Base-by-base conservation (phyloP, 2,797 vertebrate genomes). In the Crax fasciolata region DNA sequence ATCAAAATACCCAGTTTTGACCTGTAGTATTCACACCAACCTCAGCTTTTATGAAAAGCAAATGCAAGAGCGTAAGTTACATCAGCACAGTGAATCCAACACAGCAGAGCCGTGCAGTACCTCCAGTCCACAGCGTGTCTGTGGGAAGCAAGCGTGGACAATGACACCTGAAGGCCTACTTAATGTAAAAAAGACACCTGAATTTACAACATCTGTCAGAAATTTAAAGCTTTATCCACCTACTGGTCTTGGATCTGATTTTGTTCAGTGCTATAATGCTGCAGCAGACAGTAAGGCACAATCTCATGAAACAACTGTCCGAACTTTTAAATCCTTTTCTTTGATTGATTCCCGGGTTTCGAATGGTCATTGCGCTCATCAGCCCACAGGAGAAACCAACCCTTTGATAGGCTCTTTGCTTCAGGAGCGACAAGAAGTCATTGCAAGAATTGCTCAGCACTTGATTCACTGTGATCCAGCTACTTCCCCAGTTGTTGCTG, bases 401-500 rank as follows among this genome's bases (percentile, higher is more conserved):
- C 99, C 99, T 86, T 97, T 99, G 96, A 99, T 99, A 94, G 99
- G 99, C 79, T 99, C 98, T 67, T 98, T 99, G 94, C 99, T 99
- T 96, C 99, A 99, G 93, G 99, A 99, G 85, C 98, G 99, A 84
- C 99, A 99, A 93, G 99, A 99, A 96, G 99, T 99, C 84, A 99
- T 99, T 13, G 99, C 99, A 84, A 99, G 99, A 95, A 99, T 99
- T 55, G 99, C 99, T 93, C 99, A 99, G 97, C 99, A 99, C 96
- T 98, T 99, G 95, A 99, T 99, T 97, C 99, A 99, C 97, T 99
- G 99, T 92, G 99, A 99, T 97, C 99, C 99, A 72, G 98, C 98
- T 6, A 98, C 98, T 68, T 98, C 99, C 4, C 98, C 98, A 19
- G 98, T 98, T 77, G 98, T 99, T 67, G 98, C 98, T 57, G 98